These are phyloP conservation scores for Trialeurodes vaporariorum DNA, from an alignment of 1,140 invertebrate species.

Conservation along the genomic window DNA sequence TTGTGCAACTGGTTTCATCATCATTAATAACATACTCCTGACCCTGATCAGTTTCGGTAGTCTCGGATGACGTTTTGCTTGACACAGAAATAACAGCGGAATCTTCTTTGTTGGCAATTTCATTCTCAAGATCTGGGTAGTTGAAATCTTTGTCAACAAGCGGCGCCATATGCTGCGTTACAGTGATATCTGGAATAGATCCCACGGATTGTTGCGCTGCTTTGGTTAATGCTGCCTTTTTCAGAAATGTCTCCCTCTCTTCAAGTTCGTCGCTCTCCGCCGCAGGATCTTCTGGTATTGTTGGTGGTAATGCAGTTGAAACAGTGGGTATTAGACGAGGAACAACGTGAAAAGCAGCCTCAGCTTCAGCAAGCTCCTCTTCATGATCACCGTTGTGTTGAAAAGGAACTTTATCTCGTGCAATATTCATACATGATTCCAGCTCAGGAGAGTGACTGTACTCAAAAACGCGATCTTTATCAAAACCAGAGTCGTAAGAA, in stretches of 20 bases:
- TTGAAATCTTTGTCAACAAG: constrained; percentile 35
- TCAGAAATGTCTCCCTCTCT: constrained; percentile 35
- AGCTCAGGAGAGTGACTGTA: not conserved
- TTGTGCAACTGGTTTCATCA: constrained; percentile 37
- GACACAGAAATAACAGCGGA: constrained; percentile 45
- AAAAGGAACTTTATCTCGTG: not conserved
- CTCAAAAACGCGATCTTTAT: not conserved
- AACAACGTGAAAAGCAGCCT: constrained; percentile 38
- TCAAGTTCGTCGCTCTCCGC: constrained; percentile 41
- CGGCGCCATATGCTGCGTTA: constrained; percentile 49
- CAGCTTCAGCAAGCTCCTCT: constrained; percentile 39
- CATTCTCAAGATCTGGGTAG: constrained; percentile 40
- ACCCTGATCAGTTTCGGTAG: constrained; percentile 44
- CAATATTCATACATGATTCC: not conserved
- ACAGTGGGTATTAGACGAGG: constrained; percentile 35
- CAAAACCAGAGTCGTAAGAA: not conserved
- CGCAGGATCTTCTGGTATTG: constrained; percentile 42
- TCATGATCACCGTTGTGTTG: constrained; percentile 24
- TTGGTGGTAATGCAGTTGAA: constrained; percentile 32
- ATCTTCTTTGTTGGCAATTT: constrained; percentile 30
- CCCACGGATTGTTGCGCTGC: constrained; percentile 36
- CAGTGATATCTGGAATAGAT: constrained; percentile 53
- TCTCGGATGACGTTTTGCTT: constrained; percentile 45
- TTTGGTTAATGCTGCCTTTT: constrained; percentile 35
- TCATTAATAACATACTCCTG: constrained; percentile 43